Evolutionary conservation across 2,888 invertebrate species (phyloP), one percentile per base, ranked within the genome.

Genomic region (Meiosimyza platycephala): DNA sequence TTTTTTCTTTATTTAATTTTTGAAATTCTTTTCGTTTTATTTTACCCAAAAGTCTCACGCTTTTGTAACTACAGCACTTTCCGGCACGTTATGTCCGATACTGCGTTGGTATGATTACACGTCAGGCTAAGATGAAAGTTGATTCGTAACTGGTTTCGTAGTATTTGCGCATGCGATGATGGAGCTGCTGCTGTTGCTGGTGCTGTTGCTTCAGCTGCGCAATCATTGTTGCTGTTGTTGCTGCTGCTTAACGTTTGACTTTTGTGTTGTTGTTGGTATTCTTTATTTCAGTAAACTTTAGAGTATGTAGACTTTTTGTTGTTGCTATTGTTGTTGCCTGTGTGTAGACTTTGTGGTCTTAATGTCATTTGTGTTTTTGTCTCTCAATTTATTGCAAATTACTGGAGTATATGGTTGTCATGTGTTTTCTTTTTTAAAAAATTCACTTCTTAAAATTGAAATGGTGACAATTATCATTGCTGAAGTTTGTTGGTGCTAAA

Each of bases 91-190:
- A 74, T 71, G 64, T 62, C 72, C 70, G 73, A 72, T 76, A 64
- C 73, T 66, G 16, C 16, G 54, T 7, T 54, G 76, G 79, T 74
- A 9, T 54, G 47, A 18, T 52, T 40, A 81, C 76, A 84, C 84
- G 85, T 86, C 85, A 79, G 84, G 81, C 81, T 80, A 74, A 79
- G 83, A 84, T 85, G 85, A 86, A 85, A 86, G 86, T 85, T 85
- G 84, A 81, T 79, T 84, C 81, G 84, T 84, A 85, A 85, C 85
- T 85, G 85, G 86, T 85, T 85, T 85, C 66, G 78, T 59, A 64
- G 72, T 75, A 15, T 16, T 79, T 77, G 78, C 77, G 78, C 78
- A 75, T 80, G 70, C 63, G 18, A 54, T 48, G 54, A 22, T 63
- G 47, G 54, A 70, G 70, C 54, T 40, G 47, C 47, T 51, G 64